phyloP scores from a whole-genome alignment of 2,797 vertebrate species.

The Dermochelys coriacea region DNA sequence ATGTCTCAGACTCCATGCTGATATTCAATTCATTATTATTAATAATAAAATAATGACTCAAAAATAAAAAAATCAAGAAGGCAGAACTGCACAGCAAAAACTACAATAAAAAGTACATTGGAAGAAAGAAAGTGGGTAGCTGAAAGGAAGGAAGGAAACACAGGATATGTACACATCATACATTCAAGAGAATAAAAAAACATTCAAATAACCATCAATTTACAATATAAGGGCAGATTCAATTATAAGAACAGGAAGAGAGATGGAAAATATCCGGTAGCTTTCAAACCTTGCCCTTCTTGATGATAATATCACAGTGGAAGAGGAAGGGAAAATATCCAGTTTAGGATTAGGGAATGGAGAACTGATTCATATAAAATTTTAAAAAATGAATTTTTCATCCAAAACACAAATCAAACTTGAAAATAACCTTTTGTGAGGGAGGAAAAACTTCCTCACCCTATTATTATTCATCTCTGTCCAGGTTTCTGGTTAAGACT shows the following conservation, averaged over 20 bases:
- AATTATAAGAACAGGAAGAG: neutral
- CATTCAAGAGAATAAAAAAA: neutral
- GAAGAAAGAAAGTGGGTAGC: neutral
- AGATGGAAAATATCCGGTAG: neutral
- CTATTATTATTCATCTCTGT: constrained; percentile 43
- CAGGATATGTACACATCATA: neutral
- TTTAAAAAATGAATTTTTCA: neutral
- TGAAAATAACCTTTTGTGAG: constrained; percentile 22
- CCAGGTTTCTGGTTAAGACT: constrained; percentile 16
- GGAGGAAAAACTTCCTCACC: neutral
- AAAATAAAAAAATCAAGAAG: neutral
- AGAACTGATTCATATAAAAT: constrained; percentile 8
- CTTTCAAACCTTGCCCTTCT: neutral
- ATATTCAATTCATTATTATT: neutral
- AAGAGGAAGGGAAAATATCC: neutral
- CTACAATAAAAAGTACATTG: neutral
- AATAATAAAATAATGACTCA: neutral
- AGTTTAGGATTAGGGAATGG: neutral
- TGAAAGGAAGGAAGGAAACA: neutral
- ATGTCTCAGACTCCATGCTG: neutral
- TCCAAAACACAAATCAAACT: constrained; percentile 46
- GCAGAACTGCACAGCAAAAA: neutral
- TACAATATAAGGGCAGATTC: neutral
- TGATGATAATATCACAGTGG: neutral
- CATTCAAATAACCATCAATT: neutral